phyloP scores from a whole-genome alignment of 2,888 invertebrate genomes.

The Cyclophora punctaria region DNA sequence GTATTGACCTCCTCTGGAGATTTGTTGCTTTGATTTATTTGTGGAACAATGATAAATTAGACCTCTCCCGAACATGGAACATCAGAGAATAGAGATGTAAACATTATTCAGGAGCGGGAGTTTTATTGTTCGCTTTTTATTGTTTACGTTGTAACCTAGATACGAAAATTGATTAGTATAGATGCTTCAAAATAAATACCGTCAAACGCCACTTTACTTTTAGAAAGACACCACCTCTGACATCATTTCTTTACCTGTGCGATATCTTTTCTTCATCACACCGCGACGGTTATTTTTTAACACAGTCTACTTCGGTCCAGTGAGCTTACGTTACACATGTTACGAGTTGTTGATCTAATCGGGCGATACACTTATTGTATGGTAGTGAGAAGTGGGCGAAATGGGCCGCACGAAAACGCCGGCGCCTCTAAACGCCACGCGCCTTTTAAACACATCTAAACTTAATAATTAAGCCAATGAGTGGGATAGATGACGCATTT shows the following conservation, averaged over 20 bases:
- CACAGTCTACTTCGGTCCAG: conserved; percentile 16
- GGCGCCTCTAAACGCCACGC: conserved; percentile 10
- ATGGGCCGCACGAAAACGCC: conserved; percentile 27
- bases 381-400: conserved; percentile 33
- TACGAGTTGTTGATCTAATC: conserved; percentile 34
- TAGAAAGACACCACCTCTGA: no score
- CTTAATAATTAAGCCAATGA: conserved; percentile 12
- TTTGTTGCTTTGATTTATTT: neutral
- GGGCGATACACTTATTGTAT: conserved; percentile 2
- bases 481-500: conserved; percentile 7
- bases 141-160: conserved; percentile 40
- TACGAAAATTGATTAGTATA: conserved; percentile 36
- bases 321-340: conserved; percentile 47
- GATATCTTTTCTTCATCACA: no score
- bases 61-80: conserved; percentile 6
- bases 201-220: no score
- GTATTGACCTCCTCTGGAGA: no score
- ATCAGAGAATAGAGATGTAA: conserved; percentile 16
- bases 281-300: no score
- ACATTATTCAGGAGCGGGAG: conserved; percentile 5
- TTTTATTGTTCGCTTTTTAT: conserved; percentile 26
- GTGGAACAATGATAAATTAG: neutral
- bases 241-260: no score
- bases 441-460: conserved; percentile 10
- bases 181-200: no score